Conservation (phyloP, 1,140 invertebrate species). For the Panulirus ornatus region DNA sequence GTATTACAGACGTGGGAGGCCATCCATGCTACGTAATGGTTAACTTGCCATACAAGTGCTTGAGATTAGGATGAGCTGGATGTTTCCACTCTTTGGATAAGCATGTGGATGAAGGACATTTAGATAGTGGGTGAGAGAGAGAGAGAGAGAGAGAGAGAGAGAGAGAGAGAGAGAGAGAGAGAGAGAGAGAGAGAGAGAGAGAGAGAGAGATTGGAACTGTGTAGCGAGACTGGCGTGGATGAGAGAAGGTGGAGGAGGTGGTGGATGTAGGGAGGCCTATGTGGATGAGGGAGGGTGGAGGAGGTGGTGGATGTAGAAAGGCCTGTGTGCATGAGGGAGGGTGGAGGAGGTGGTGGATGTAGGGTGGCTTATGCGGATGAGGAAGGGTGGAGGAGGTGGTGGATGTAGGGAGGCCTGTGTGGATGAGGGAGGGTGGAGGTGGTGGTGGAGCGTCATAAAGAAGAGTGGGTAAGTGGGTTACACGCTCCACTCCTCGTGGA, state of each 20-base stretch:
- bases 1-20: too few species aligned
- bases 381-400: neutral
- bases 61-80: too few species aligned
- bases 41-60: too few species aligned
- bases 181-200: neutral
- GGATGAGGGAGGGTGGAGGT: neutral
- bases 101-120: too few species aligned
- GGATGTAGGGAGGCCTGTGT: neutral
- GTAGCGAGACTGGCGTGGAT: neutral
- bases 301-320: neutral
- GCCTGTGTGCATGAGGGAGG: neutral
- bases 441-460: neutral
- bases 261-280: neutral
- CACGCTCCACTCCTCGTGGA: too few species aligned
- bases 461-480: neutral
- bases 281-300: neutral
- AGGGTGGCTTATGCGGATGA: neutral
- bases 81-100: too few species aligned
- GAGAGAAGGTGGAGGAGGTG: neutral
- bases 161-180: constrained; percentile 27
- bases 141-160: constrained; percentile 42
- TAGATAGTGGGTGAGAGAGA: too few species aligned
- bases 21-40: too few species aligned
- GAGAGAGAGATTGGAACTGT: neutral
- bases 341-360: neutral